phyloP scores from a whole-genome alignment of 2,113 vertebrate genomes.

The Amphiprion percula region DNA sequence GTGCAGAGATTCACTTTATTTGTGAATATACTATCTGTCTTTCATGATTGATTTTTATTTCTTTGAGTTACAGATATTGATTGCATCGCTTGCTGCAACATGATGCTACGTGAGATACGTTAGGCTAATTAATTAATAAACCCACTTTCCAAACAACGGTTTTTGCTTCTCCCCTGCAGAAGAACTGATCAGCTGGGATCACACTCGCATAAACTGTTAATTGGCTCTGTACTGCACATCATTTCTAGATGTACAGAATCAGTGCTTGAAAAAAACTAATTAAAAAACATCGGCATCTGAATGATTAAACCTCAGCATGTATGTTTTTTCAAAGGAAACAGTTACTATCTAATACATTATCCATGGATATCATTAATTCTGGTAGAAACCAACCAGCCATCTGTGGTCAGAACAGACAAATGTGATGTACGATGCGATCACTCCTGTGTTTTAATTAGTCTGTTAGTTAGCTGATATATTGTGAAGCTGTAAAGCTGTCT shows the following conservation, averaged over 20 bases:
- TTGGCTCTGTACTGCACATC: slow-evolving; percentile 1
- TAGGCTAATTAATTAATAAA: not conserved
- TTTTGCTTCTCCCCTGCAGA: not conserved
- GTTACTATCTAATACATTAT: not conserved
- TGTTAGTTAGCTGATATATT: slow-evolving; percentile 13
- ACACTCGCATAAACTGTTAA: slow-evolving; percentile 1
- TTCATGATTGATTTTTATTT: slow-evolving; percentile 26
- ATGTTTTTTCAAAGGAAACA: not conserved
- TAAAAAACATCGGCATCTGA: not conserved
- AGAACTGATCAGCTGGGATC: slow-evolving; percentile 8
- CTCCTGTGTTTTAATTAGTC: slow-evolving; percentile 24
- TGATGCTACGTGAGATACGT: not conserved
- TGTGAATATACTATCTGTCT: slow-evolving; percentile 15
- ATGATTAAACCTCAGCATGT: not conserved
- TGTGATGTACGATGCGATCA: slow-evolving; percentile 3
- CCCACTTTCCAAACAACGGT: not conserved
- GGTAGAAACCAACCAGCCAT: not conserved
- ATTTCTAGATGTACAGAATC: not conserved
- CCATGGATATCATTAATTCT: not conserved
- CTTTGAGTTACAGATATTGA: slow-evolving; percentile 2
- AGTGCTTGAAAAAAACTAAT: not conserved
- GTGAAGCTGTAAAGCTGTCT: slow-evolving; percentile 30
- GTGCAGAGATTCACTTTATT: slow-evolving; percentile 8
- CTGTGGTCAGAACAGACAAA: slow-evolving; percentile 9
- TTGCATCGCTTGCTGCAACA: slow-evolving; percentile 2